Evolutionary conservation across 2,888 invertebrate species (phyloP), one percentile per base, ranked within the genome.

Genomic region (Drosophila phalerata): DNA sequence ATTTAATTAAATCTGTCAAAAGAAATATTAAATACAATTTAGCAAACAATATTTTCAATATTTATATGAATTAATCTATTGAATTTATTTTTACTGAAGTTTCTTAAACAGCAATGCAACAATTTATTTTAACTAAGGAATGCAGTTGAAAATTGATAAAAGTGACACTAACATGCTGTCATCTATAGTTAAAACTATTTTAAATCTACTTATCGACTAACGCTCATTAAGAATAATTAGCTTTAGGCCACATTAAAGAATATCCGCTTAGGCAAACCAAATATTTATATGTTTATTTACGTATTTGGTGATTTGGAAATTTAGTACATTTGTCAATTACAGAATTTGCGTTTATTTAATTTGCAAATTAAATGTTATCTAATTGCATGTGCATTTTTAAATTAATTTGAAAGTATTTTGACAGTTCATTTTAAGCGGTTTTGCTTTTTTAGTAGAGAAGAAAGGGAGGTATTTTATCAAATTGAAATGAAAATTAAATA

Each of bases 191-290:
- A 1, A 17, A 57, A 48, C 15, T 56, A 22, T 34, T 32, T 19
- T 15, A 22, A 56, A 42, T 53, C 58, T 72, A 57, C 51, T 68
- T 75, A 68, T 17, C 10, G 38, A 17, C 64, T 67, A 76, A 71
- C 68, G 60, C 69, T 51, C 68, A 80, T 88, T 66, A 69, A 58
- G 51, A 13, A 63, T 66, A 82, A 85, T 87, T 83, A 83, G 72
- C 76, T 86, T 86, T 75, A 15, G 11, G 8, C 8, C 11, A n/a
- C n/a, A 19, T 49, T 42, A 17, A 15, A 43, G 45, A 40, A 64
- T 64, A 51, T 40, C 32, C 52, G 52, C 52, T 67, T 56, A 45
- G 34, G 1, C 22, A 38, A 17, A 25, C 13, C n/a, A 37, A 22
- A 38, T 17, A 49, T 43, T 32, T 28, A 30, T 43, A 17, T 34